Evolutionary conservation across 1,140 invertebrate species (phyloP), one percentile per base, ranked within the genome.

Genomic region (Cataglyphis hispanica): DNA sequence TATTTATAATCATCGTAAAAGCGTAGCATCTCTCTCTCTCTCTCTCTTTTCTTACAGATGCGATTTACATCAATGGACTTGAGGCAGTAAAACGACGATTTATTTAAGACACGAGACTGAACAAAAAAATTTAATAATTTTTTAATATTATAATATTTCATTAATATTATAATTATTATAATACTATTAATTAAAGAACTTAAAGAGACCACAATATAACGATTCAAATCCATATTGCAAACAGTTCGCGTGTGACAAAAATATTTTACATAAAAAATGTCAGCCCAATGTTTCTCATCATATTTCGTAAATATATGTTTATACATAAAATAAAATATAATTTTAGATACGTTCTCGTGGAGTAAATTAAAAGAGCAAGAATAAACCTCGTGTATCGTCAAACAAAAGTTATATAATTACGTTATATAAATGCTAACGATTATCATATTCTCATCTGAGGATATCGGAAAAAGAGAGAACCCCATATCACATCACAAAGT

Each of bases 1-100:
- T 92, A 90, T 91, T 89, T 92, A 92, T 91, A 91, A 81, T 87
- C 66, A 74, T 85, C 58, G 77, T 75, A 84, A 60, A 88, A 89
- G 83, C 43, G 2, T 87, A 75, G 83, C 58, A 63, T 90, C 50
- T 56, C 53, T 56, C 16, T 56, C n/a, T 56, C 53, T 56, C 53
- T 90, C 86, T 72, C 60, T 87, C 27, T 64, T n/a, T 88, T 85
- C 75, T 85, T 87, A 86, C 63, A 81, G 78, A 87, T 72, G 80
- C 77, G 61, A 84, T 85, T 86, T 50, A 61, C 37, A 87, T 89
- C 72, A 40, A 56, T 50, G 88, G 67, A 77, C 64, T 86, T 67
- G 34, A 58, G 76, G 72, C 72, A n/a, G 40, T 11, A 46, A 70
- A 69, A 22, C 50, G 8, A 74, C 8, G 13, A 70, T 5, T 37